Conservation (phyloP, 2,113 vertebrate species). For the Gracilinanus agilis region DNA sequence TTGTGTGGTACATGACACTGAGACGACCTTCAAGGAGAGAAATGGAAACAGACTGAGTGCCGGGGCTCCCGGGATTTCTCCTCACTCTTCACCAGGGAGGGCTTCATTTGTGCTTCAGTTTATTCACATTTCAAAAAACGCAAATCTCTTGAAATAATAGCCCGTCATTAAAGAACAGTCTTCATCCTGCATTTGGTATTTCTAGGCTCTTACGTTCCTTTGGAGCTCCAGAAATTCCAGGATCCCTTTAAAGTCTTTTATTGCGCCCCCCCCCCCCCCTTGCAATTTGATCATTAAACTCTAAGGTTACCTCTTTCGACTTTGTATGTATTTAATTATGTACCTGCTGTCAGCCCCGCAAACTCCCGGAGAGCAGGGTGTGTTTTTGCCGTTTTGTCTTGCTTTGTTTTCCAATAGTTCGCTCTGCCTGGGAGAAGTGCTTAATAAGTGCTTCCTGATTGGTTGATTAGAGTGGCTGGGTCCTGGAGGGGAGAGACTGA, state of each 20-base stretch:
- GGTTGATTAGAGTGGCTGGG: not conserved
- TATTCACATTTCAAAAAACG: not conserved
- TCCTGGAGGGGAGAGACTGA: not conserved
- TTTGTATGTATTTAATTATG: not conserved
- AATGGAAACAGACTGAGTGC: constrained; percentile 11
- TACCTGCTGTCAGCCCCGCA: not conserved
- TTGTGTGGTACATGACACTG: constrained; percentile 50
- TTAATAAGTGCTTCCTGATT: not conserved
- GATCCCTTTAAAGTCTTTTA: not conserved
- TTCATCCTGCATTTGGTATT: not conserved
- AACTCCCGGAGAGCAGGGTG: not conserved
- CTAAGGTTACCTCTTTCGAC: not conserved
- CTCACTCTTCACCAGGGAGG: not conserved
- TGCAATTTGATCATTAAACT: not conserved
- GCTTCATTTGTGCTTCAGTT: not conserved
- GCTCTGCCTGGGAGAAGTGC: not conserved
- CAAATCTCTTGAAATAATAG: not conserved
- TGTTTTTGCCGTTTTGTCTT: not conserved
- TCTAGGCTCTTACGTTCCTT: not conserved
- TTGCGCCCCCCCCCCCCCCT: not conserved
- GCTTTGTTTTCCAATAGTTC: not conserved
- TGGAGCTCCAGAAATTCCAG: not conserved
- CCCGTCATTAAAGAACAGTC: not conserved
- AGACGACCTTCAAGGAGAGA: constrained; percentile 69
- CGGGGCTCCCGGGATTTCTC: not conserved